phyloP scores from a whole-genome alignment of 1,140 invertebrate species.

The Camponotus pennsylvanicus region DNA sequence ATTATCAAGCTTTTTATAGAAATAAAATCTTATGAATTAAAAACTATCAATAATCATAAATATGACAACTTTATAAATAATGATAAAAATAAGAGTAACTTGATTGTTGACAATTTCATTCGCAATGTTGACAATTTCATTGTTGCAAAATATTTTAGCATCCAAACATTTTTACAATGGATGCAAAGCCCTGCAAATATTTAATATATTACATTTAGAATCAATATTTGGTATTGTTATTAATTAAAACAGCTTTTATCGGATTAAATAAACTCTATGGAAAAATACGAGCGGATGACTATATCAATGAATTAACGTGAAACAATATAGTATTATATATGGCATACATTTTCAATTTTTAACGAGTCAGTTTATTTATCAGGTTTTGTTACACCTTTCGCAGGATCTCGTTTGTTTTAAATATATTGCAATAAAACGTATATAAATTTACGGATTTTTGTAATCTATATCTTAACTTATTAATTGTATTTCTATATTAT shows the following conservation, averaged over 20 bases:
- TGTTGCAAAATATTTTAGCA: constrained; percentile 14
- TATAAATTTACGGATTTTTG: constrained; percentile 7
- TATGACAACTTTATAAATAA: not conserved
- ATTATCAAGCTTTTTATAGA: not conserved
- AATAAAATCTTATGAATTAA: constrained; percentile 24
- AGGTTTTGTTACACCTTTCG: not conserved
- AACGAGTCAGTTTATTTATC: constrained; percentile 14
- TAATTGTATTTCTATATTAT: not conserved
- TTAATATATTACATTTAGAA: constrained; percentile 22
- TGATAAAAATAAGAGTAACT: not conserved
- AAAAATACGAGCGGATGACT: constrained; percentile 13
- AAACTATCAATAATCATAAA: not conserved
- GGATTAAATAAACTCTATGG: constrained; percentile 27
- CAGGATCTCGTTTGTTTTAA: constrained; percentile 11
- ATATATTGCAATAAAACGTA: not conserved
- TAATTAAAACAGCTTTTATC: constrained; percentile 54
- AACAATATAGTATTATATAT: constrained; percentile 23
- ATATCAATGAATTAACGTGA: not conserved
- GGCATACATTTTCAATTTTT: constrained; percentile 31
- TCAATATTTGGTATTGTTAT: constrained; percentile 38
- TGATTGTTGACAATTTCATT: not conserved
- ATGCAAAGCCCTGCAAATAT: not conserved
- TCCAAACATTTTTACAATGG: constrained; percentile 8
- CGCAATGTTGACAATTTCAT: not conserved
- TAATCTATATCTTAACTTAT: not conserved